These are phyloP conservation scores for Hermaeophaga mercurialis DNA, from an alignment of 2,888 invertebrate genomes.

Conservation along the genomic window DNA sequence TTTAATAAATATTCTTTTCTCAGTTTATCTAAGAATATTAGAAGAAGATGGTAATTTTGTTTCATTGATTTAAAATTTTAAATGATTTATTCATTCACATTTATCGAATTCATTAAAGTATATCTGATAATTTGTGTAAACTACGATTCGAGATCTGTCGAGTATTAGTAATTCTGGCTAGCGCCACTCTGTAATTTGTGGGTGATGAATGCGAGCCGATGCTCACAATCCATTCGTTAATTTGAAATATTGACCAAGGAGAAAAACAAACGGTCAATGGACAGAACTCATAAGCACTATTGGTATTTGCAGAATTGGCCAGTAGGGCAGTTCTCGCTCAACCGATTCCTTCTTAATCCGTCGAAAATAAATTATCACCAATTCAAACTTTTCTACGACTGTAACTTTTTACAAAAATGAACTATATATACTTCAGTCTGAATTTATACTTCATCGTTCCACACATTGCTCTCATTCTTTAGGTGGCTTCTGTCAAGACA, in stretches of 20 bases:
- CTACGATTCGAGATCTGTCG: too few relatives aligned
- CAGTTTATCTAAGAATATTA: too few relatives aligned
- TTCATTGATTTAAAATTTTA: too few relatives aligned
- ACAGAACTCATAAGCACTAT: conserved; percentile 52
- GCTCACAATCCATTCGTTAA: conserved; percentile 51
- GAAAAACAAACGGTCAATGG: conserved; percentile 53
- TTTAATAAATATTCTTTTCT: too few relatives aligned
- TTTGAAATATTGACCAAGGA: conserved; percentile 51
- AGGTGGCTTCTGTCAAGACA: conserved; percentile 5
- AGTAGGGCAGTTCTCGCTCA: conserved; percentile 40
- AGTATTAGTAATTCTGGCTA: not conserved
- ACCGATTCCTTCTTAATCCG: conserved; percentile 49
- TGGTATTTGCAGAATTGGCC: not conserved
- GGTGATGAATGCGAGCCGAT: conserved; percentile 54
- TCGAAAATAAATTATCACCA: conserved; percentile 52
- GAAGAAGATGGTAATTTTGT: too few relatives aligned
- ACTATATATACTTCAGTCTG: conserved; percentile 29
- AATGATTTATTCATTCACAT: too few relatives aligned
- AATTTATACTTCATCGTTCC: conserved; percentile 27
- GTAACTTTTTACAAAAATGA: conserved; percentile 44
- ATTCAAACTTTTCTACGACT: conserved; percentile 51
- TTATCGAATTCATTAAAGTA: too few relatives aligned
- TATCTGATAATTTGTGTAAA: too few relatives aligned
- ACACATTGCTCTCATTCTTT: conserved; percentile 23
- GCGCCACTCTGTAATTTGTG: conserved; percentile 44